Conservation (phyloP, 2,888 invertebrate genomes). For the Meteorus cinctellus region DNA sequence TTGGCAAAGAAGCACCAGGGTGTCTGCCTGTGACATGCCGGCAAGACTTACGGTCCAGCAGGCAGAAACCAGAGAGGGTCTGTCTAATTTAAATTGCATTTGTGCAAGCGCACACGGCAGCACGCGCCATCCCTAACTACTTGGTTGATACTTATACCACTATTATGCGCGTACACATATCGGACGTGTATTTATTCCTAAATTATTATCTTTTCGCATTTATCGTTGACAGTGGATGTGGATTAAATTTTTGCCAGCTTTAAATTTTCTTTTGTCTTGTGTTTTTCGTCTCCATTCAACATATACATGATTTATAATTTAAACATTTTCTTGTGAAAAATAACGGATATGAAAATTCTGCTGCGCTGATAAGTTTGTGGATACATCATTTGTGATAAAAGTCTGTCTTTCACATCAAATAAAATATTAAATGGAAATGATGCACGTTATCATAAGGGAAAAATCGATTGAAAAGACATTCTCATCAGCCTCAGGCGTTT, state of each 20-base stretch:
- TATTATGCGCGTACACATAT: neutral
- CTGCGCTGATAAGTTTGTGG: neutral
- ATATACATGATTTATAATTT: too few species aligned
- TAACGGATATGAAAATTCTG: neutral
- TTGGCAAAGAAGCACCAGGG: conserved; percentile 46
- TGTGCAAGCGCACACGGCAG: conserved; percentile 47
- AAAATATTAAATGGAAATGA: conserved; percentile 16
- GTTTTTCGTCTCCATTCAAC: too few species aligned
- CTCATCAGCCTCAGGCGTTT: conserved; percentile 25
- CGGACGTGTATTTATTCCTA: neutral
- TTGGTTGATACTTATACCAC: conserved; percentile 24
- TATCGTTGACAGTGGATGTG: too few species aligned
- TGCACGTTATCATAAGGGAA: conserved; percentile 5
- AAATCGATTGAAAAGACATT: conserved; percentile 23
- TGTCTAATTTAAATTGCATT: conserved; percentile 65
- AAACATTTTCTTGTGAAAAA: neutral
- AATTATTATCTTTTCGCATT: neutral
- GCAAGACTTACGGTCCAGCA: conserved; percentile 61
- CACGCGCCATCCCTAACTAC: conserved; percentile 39
- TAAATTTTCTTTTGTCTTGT: too few species aligned
- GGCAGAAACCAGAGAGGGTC: conserved; percentile 53
- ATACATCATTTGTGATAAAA: neutral
- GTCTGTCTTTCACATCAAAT: neutral
- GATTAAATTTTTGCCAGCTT: too few species aligned
- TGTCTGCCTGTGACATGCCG: conserved; percentile 57